Conservation (phyloP, 2,888 invertebrate species). For the Crioceris asparagi region DNA sequence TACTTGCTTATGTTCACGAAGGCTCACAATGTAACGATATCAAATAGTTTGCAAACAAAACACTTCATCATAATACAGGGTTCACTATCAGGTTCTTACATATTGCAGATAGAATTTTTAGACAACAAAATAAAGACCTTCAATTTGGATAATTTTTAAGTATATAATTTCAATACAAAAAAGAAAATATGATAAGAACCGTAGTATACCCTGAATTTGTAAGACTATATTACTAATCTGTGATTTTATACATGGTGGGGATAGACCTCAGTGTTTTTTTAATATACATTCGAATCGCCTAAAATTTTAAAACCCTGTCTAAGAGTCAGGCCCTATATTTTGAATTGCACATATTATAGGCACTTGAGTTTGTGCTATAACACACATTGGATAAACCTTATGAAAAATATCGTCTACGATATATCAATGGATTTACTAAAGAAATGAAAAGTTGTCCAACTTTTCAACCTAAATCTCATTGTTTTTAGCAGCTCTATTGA, state of each 20-base stretch:
- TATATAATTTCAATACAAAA: too few relatives aligned
- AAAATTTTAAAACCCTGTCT: constrained; percentile 33
- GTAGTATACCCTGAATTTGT: constrained; percentile 20
- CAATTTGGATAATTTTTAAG: too few relatives aligned
- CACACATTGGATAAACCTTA: too few relatives aligned
- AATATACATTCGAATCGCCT: constrained; percentile 27
- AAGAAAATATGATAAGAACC: constrained; percentile 26
- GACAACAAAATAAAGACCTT: too few relatives aligned
- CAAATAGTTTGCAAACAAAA: constrained; percentile 28
- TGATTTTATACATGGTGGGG: constrained; percentile 34
- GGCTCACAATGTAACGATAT: constrained; percentile 21
- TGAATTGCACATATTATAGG: constrained; percentile 40
- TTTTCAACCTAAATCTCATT: too few relatives aligned
- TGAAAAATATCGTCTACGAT: too few relatives aligned
- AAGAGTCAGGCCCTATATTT: constrained; percentile 37
- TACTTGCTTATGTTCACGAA: constrained; percentile 20
- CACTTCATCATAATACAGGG: constrained; percentile 17
- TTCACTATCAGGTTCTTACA: too few relatives aligned
- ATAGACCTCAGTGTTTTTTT: constrained; percentile 26
- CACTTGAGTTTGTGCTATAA: constrained; percentile 35
- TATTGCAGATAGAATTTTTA: too few relatives aligned
- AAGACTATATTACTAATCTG: constrained; percentile 28
- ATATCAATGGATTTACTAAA: too few relatives aligned
- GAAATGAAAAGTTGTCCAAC: too few relatives aligned
- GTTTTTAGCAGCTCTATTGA: too few relatives aligned